These are phyloP conservation scores for Melinaea menophilus DNA, from an alignment of 2,888 invertebrate species.

Conservation along the genomic window DNA sequence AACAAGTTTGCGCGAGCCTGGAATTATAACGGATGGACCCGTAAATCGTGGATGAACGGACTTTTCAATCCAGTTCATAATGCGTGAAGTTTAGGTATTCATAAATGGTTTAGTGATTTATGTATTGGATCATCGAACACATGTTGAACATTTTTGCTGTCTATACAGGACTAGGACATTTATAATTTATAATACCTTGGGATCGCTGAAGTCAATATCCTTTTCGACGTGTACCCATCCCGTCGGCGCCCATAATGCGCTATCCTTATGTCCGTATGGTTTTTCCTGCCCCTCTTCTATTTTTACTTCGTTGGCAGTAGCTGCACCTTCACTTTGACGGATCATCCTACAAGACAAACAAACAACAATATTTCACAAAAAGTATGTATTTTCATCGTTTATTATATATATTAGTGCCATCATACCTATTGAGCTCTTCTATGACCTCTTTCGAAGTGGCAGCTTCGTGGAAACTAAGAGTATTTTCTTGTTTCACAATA, in stretches of 20 bases:
- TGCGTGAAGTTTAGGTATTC: neutral
- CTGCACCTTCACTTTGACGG: slow-evolving; percentile 61
- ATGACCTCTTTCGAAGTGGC: slow-evolving; percentile 87
- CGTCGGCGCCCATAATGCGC: slow-evolving; percentile 83
- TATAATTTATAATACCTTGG: slow-evolving; percentile 76
- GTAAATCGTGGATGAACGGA: neutral
- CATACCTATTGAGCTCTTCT: slow-evolving; percentile 82
- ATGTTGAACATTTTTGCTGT: neutral
- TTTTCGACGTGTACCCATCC: slow-evolving; percentile 89
- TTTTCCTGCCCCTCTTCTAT: slow-evolving; percentile 40
- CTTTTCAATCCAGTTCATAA: neutral
- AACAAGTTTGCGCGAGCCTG: slow-evolving; percentile 86
- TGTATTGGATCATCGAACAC: too few species aligned
- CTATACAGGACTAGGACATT: neutral
- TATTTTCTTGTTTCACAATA: slow-evolving; percentile 76
- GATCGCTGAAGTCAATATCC: slow-evolving; percentile 87
- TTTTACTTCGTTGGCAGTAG: slow-evolving; percentile 40
- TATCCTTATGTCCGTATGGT: slow-evolving; percentile 68
- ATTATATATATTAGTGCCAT: neutral
- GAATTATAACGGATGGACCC: slow-evolving; percentile 18
- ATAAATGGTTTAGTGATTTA: too few species aligned
- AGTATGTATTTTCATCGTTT: neutral
- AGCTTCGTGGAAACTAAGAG: slow-evolving; percentile 84
- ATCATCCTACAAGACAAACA: slow-evolving; percentile 57
- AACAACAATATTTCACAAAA: neutral